Evolutionary conservation across 2,797 vertebrate species (phyloP).

Genomic region (Lacerta agilis): DNA sequence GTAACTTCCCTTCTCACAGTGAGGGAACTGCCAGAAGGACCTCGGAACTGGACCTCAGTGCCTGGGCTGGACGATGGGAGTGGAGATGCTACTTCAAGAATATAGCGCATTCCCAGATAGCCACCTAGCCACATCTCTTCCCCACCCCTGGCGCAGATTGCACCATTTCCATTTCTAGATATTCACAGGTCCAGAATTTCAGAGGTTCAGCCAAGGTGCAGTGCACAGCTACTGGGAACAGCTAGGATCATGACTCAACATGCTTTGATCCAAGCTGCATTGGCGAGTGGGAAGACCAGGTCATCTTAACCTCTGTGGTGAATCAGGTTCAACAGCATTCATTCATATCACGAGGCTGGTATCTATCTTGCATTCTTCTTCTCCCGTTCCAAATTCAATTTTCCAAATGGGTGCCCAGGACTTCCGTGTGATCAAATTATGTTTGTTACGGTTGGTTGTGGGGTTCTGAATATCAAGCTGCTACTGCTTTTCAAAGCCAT

Average conservation of each 20-base stretch:
- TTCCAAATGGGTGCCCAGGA: slow-evolving; percentile 12
- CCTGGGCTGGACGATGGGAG: too few species aligned
- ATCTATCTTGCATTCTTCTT: slow-evolving; percentile 1
- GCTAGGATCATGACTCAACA: not conserved
- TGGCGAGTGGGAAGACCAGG: not conserved
- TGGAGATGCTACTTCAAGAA: too few species aligned
- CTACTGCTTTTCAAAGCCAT: slow-evolving; percentile 3
- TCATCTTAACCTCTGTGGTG: not conserved
- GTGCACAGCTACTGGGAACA: not conserved
- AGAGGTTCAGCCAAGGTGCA: not conserved
- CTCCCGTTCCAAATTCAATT: slow-evolving; percentile 16
- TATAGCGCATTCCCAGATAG: too few species aligned
- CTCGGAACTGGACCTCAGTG: too few species aligned
- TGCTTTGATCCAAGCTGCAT: not conserved
- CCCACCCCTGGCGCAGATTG: not conserved
- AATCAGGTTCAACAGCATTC: slow-evolving; percentile 8
- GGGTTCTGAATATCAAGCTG: slow-evolving; percentile 14
- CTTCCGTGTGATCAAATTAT: slow-evolving; percentile 49
- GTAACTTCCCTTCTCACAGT: too few species aligned
- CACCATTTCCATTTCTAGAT: not conserved
- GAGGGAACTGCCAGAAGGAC: too few species aligned
- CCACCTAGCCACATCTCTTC: not conserved
- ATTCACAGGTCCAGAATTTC: not conserved
- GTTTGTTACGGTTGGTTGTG: slow-evolving; percentile 20
- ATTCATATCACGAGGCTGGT: slow-evolving; percentile 3